Evolutionary conservation across 2,888 invertebrate genomes (phyloP), one percentile per base, ranked within the genome.

Genomic region (Hirudinaria manillensis): DNA sequence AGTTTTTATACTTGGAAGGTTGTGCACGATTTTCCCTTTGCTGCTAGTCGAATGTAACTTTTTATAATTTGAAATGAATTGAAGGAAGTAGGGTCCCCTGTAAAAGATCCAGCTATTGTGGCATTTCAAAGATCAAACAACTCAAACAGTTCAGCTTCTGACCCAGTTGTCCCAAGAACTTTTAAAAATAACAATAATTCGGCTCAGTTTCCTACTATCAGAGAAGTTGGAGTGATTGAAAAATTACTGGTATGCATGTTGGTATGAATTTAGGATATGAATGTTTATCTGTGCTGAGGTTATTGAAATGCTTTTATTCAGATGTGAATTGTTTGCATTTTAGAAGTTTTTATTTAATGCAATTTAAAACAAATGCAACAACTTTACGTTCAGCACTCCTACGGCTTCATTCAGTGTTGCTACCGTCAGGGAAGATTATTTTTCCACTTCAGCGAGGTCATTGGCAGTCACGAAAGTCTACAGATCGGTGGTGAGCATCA

Each of bases 361-460:
- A 45, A 45, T 45, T 32, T 10, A 56, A 34, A 55, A 0, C 29
- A 7, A 4, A 27, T 10, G 16, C 7, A 36, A 27, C 68, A 16
- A 16, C 19, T n/a, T 27, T 13, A 10, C 32, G 10, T 29, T 36
- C 76, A 79, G 80, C 95, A 97, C 88, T 96, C 96, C 70, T 97
- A 97, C 88, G 97, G 97, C 81, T 97, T 97, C 87, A 96, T 97
- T 83, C 96, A 97, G 87, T 97, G 97, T 86, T 96, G 95, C 87
- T 96, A 97, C 86, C 89, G 96, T 81, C 95, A 97, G 87, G 95
- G 95, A 53, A 90, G 97, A 80, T 88, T 97, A 80, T 97, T 97
- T 88, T 97, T 97, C 88, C 97, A 97, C 89, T 97, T 94, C 87
- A 94, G 94, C 85, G 92, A 93, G 86, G 97, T 95, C 86, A 93